Percentiles rank a stretch among this genome's conserved stretches.
Conservation (phyloP, 2,888 invertebrate genomes). For the Brachyptera putata region DNA sequence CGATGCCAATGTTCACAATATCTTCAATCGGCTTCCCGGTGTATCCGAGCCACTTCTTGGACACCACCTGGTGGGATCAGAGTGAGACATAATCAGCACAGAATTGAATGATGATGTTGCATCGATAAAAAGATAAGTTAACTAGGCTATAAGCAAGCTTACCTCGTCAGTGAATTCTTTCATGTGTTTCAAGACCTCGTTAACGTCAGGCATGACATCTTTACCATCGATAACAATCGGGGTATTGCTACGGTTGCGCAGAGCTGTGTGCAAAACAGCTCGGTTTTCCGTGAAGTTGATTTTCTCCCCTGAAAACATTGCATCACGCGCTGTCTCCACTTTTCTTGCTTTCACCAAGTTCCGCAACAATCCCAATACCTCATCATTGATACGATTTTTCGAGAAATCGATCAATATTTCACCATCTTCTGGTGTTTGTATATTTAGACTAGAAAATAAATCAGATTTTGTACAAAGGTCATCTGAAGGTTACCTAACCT, state of each 20-base stretch:
- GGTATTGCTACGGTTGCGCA: constrained; percentile 77
- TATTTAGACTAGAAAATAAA: constrained; percentile 54
- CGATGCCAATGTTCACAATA: constrained; percentile 98
- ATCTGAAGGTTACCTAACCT: constrained; percentile 25
- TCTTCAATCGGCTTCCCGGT: constrained; percentile 94
- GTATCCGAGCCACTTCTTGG: constrained; percentile 62
- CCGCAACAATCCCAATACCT: constrained; percentile 68
- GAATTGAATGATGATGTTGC: neutral
- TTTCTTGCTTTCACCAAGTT: constrained; percentile 71
- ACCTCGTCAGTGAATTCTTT: constrained; percentile 83
- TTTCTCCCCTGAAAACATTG: constrained; percentile 89
- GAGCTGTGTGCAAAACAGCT: constrained; percentile 90
- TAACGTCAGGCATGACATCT: constrained; percentile 92
- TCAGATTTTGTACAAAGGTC: constrained; percentile 31
- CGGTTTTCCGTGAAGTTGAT: constrained; percentile 98
- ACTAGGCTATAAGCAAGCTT: neutral
- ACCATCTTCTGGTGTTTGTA: constrained; percentile 81
- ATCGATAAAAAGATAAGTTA: too few relatives aligned
- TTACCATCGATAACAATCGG: constrained; percentile 78
- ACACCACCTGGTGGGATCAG: constrained; percentile 43
- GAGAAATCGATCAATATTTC: constrained; percentile 93
- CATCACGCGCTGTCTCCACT: constrained; percentile 79
- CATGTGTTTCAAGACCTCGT: constrained; percentile 90
- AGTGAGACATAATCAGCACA: constrained; percentile 4
- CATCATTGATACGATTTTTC: constrained; percentile 86